phyloP scores from a whole-genome alignment of 23 tunicate species.

The Aplidium turbinatum region DNA sequence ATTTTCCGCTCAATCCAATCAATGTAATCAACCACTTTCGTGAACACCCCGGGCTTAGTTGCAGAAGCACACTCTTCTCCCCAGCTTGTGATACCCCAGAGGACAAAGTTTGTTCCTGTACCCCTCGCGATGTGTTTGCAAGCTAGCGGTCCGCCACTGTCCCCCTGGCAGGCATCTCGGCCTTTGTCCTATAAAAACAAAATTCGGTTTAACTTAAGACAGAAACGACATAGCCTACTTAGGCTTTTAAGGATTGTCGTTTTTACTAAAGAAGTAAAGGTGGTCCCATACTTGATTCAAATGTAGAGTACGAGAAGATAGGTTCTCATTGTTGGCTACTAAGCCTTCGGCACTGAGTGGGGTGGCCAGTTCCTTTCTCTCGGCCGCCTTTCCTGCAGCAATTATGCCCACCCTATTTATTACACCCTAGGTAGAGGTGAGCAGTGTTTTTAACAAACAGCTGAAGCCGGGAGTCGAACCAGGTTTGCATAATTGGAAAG shows the following conservation, averaged over 20 bases:
- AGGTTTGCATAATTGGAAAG: too few relatives aligned
- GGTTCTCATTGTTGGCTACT: too few relatives aligned
- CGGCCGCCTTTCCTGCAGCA: too few relatives aligned
- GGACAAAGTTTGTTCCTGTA: conserved; percentile 29
- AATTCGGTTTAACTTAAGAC: background rate
- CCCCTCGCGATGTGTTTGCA: conserved; percentile 23
- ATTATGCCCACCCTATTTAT: too few relatives aligned
- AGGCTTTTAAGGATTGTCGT: background rate
- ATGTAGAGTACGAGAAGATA: too few relatives aligned
- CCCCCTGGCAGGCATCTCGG: conserved; percentile 80
- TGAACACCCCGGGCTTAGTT: conserved; percentile 72
- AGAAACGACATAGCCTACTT: background rate
- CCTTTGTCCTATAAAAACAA: conserved; percentile 32
- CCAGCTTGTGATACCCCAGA: conserved; percentile 94
- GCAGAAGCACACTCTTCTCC: conserved; percentile 72
- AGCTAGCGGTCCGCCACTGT: conserved; percentile 86
- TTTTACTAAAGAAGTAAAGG: too few relatives aligned
- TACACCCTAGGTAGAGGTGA: too few relatives aligned
- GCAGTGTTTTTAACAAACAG: too few relatives aligned
- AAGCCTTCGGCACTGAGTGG: too few relatives aligned
- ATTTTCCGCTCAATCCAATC: conserved; percentile 77
- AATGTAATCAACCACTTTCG: conserved; percentile 53
- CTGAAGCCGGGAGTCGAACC: too few relatives aligned
- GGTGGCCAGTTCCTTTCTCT: too few relatives aligned
- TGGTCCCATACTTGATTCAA: too few relatives aligned